A percentile compares a stretch with the other conserved stretches of the same genome.
Conservation (phyloP, 2,113 vertebrate genomes). For the Podarcis raffonei region DNA sequence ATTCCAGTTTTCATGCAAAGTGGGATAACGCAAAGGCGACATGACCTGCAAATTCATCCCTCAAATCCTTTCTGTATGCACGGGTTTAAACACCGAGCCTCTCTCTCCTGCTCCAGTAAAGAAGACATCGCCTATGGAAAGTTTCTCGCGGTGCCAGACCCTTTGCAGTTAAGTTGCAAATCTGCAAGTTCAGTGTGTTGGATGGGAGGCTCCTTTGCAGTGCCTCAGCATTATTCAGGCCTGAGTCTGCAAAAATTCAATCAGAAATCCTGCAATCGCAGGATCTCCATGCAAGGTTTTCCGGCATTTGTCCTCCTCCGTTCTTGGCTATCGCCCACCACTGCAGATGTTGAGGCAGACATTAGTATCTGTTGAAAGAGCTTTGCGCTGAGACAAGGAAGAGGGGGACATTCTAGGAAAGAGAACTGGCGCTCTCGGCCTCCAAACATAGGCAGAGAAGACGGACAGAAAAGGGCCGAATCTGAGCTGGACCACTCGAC, state of each 20-base stretch:
- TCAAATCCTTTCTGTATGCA: background rate
- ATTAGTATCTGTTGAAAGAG: background rate
- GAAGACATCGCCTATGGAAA: background rate
- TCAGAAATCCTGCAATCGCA: slow-evolving; percentile 20
- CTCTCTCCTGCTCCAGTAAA: background rate
- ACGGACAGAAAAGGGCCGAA: background rate
- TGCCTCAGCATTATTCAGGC: slow-evolving; percentile 16
- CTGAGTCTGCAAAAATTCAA: slow-evolving; percentile 26
- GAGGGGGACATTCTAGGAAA: background rate
- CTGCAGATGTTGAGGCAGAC: slow-evolving; percentile 14
- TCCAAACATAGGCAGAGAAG: background rate
- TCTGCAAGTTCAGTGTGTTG: slow-evolving; percentile 2
- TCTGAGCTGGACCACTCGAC: background rate
- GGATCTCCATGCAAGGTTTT: background rate
- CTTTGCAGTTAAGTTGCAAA: background rate
- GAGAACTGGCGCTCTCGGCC: background rate
- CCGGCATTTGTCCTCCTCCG: background rate
- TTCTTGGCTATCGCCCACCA: slow-evolving; percentile 13
- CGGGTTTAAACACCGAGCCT: background rate
- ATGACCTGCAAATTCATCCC: background rate
- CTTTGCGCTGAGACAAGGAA: background rate
- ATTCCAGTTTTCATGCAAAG: too few relatives aligned
- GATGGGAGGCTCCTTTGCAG: background rate
- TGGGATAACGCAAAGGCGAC: background rate
- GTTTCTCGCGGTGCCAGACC: background rate